phyloP scores from a whole-genome alignment of 2,113 vertebrate genomes.

The Odontophorus gujanensis region DNA sequence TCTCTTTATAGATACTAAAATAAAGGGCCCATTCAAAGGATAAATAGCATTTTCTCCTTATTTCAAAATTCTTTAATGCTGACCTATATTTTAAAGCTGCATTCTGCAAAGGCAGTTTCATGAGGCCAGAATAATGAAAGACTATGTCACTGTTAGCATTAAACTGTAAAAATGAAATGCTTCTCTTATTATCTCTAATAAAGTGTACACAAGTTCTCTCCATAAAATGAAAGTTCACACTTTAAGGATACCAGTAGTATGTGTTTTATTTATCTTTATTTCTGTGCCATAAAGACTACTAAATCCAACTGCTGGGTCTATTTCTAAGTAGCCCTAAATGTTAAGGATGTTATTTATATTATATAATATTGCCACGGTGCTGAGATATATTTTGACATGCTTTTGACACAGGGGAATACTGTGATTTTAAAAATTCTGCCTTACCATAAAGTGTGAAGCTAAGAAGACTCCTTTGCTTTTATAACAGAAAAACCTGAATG shows the following conservation, averaged over 20 bases:
- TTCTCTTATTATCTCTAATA: not conserved
- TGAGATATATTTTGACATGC: not conserved
- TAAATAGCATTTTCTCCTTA: not conserved
- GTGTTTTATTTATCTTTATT: not conserved
- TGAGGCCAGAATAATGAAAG: slow-evolving; percentile 21
- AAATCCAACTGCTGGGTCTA: not conserved
- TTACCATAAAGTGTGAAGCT: not conserved
- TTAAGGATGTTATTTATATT: slow-evolving; percentile 2
- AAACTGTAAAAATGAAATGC: not conserved
- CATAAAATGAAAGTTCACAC: not conserved
- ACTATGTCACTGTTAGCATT: not conserved
- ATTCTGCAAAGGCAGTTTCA: not conserved
- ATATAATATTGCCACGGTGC: not conserved
- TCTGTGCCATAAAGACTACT: not conserved
- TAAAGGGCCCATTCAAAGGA: slow-evolving; percentile 14
- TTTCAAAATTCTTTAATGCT: slow-evolving; percentile 45
- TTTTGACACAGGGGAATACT: not conserved
- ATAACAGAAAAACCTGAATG: not conserved
- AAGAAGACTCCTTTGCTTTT: not conserved
- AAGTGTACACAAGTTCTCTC: not conserved
- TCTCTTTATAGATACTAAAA: not conserved
- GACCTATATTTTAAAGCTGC: slow-evolving; percentile 28
- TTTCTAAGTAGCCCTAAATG: not conserved
- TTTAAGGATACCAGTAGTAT: not conserved
- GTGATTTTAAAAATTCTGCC: not conserved